Percentiles rank a stretch among this genome's conserved stretches.
phyloP scores from a whole-genome alignment of 2,113 vertebrate genomes.

The Myrmecophaga tridactyla region DNA sequence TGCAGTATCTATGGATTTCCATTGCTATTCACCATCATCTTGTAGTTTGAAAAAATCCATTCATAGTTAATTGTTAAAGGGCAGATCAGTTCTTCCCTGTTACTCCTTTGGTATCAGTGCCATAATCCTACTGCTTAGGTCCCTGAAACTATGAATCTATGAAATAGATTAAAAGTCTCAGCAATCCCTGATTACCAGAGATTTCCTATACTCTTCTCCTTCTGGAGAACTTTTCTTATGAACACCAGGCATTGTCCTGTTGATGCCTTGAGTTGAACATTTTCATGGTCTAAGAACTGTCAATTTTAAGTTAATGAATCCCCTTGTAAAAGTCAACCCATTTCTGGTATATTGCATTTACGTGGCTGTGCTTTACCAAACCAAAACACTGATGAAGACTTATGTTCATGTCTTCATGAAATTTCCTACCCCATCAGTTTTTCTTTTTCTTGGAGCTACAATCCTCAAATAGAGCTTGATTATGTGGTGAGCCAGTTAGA shows the following conservation, averaged over 20 bases:
- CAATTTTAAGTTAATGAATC: too few relatives aligned
- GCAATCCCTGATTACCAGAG: not conserved
- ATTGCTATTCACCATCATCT: not conserved
- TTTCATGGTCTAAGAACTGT: too few relatives aligned
- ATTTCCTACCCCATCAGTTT: not conserved
- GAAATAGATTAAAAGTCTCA: not conserved
- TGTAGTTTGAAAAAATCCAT: not conserved
- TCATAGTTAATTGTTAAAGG: not conserved
- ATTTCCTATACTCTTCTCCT: not conserved
- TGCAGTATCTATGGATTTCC: not conserved
- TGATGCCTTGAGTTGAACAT: too few relatives aligned
- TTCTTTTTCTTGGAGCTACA: not conserved
- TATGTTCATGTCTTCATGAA: too few relatives aligned
- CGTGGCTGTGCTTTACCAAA: too few relatives aligned
- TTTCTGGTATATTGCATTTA: too few relatives aligned
- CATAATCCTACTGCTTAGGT: not conserved
- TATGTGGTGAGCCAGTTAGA: not conserved
- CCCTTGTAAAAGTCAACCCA: too few relatives aligned
- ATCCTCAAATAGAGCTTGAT: not conserved
- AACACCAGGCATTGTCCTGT: too few relatives aligned
- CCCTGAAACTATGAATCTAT: too few relatives aligned
- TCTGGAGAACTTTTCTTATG: not conserved
- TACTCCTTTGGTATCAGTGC: not conserved
- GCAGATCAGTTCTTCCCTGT: not conserved
- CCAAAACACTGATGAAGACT: too few relatives aligned